phyloP scores from a whole-genome alignment of 2,888 invertebrate species.

The Megastigmus dorsalis region DNA sequence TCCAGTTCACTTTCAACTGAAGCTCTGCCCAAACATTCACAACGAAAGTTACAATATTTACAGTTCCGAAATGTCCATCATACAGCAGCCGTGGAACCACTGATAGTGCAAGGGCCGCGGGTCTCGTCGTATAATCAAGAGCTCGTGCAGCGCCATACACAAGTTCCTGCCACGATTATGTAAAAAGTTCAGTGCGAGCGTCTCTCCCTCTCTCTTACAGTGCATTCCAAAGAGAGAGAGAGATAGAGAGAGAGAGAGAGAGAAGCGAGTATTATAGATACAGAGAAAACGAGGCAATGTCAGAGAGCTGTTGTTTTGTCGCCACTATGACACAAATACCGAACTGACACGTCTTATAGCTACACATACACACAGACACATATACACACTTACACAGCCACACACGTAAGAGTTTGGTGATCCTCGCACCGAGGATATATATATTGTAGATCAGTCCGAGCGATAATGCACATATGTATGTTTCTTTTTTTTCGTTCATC shows the following conservation, averaged over 20 bases:
- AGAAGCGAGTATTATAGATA: not conserved
- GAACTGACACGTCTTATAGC: constrained; percentile 52
- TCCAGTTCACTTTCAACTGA: no score
- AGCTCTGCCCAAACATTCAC: no score
- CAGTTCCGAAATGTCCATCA: no score
- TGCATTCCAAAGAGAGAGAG: constrained; percentile 30
- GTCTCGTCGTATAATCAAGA: no score
- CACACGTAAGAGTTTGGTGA: not conserved
- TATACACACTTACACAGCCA: no score
- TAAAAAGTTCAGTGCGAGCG: constrained; percentile 32
- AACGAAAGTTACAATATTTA: no score
- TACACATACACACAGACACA: no score
- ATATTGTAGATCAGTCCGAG: not conserved
- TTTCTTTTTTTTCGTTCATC: not conserved
- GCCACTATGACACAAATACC: constrained; percentile 59
- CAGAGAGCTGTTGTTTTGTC: constrained; percentile 36
- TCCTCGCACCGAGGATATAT: not conserved
- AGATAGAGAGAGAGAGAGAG: constrained; percentile 15
- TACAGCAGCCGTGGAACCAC: no score
- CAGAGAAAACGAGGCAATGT: constrained; percentile 38
- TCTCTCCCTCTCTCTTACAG: not conserved
- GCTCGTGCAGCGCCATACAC: no score
- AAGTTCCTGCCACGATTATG: constrained; percentile 36
- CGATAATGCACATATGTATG: constrained; percentile 3
- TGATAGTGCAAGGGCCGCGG: no score